Evolutionary conservation across 2,888 invertebrate species (phyloP).

Genomic region (Apotomis turbidana): DNA sequence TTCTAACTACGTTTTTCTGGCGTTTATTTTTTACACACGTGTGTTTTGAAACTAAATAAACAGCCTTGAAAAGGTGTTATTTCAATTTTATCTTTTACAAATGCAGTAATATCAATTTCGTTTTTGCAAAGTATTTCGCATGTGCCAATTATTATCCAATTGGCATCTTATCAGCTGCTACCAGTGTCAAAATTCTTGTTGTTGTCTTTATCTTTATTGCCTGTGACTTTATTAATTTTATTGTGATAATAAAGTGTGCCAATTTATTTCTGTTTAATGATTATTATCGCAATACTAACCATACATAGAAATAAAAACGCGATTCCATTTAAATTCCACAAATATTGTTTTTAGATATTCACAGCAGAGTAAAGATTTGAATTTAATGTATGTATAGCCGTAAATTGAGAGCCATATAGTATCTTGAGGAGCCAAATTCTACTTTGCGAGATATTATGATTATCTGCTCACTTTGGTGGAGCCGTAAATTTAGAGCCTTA

Average conservation of each 20-base stretch:
- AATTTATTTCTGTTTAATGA: not conserved
- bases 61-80: conserved; percentile 5
- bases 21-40: not conserved
- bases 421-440: too few species aligned
- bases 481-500: too few species aligned
- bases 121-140: conserved; percentile 12
- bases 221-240: conserved; percentile 21
- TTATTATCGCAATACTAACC: not conserved
- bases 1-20: not conserved
- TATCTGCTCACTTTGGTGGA: too few species aligned
- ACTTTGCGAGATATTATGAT: too few species aligned
- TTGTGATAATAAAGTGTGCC: conserved; percentile 29
- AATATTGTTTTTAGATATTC: too few species aligned
- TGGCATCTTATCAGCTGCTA: conserved; percentile 11
- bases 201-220: conserved; percentile 25
- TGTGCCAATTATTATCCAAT: conserved; percentile 20
- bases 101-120: not conserved
- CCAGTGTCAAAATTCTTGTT: conserved; percentile 23
- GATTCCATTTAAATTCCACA: too few species aligned
- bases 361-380: too few species aligned
- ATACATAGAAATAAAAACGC: not conserved
- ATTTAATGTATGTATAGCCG: too few species aligned
- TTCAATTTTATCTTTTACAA: conserved; percentile 10
- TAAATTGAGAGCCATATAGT: too few species aligned
- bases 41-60: conserved; percentile 1